A percentile compares a stretch with the other conserved stretches of the same genome.
phyloP scores from a whole-genome alignment of 2,113 vertebrate species.

The Trematomus loennbergii region DNA sequence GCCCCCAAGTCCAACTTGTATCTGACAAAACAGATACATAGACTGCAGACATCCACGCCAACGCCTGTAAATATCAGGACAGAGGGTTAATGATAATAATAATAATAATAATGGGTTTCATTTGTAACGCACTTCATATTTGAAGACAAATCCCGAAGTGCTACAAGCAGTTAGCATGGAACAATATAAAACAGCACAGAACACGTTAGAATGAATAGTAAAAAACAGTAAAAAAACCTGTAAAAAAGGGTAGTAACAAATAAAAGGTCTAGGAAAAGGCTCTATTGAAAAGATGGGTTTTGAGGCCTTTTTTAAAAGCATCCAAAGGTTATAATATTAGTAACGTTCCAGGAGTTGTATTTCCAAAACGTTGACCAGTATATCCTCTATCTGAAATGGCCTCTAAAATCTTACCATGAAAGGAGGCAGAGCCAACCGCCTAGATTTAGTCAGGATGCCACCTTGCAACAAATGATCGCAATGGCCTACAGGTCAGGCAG shows the following conservation, averaged over 20 bases:
- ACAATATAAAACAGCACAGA: too few relatives aligned
- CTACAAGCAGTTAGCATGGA: too few relatives aligned
- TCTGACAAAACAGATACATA: conserved; percentile 23
- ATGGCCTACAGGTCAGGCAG: conserved; percentile 27
- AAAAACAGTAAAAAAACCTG: too few relatives aligned
- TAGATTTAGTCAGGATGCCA: conserved; percentile 2
- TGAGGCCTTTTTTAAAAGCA: too few relatives aligned
- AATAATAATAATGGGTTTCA: too few relatives aligned
- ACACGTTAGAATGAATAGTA: too few relatives aligned
- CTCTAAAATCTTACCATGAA: conserved; percentile 7
- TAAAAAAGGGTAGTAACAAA: too few relatives aligned
- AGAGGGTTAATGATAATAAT: not conserved
- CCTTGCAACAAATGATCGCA: conserved; percentile 30
- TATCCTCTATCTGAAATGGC: not conserved
- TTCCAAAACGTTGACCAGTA: not conserved
- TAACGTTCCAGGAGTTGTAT: not conserved
- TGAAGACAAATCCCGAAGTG: too few relatives aligned
- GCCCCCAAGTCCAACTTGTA: conserved; percentile 42
- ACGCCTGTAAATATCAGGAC: conserved; percentile 24
- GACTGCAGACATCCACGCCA: not conserved
- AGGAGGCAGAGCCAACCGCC: conserved; percentile 1
- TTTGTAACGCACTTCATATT: too few relatives aligned
- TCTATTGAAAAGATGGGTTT: too few relatives aligned
- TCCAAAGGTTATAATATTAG: not conserved
- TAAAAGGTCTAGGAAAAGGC: too few relatives aligned